A percentile compares a stretch with the other conserved stretches of the same genome.
These are phyloP conservation scores for Idris sp. DNA, from an alignment of 1,140 invertebrate genomes.

Conservation along the genomic window DNA sequence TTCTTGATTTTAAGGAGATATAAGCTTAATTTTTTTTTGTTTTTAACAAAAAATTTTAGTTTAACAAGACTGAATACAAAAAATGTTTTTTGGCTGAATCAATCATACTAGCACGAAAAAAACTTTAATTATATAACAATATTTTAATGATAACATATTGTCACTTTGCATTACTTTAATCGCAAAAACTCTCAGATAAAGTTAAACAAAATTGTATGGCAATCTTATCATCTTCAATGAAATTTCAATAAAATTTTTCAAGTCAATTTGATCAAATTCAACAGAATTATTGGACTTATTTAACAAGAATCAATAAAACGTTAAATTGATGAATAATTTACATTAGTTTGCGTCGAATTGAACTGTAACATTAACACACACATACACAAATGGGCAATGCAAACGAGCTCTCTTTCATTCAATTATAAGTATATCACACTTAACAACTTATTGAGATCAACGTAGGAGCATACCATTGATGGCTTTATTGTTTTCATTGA, in stretches of 20 bases:
- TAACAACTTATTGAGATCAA: not conserved
- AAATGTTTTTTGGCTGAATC: no score
- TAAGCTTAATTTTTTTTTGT: no score
- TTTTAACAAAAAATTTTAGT: no score
- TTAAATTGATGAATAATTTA: slow-evolving; percentile 2
- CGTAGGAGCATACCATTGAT: not conserved
- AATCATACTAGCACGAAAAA: no score
- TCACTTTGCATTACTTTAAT: no score
- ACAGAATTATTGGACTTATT: slow-evolving; percentile 3
- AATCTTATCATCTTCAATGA: not conserved
- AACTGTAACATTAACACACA: slow-evolving; percentile 4
- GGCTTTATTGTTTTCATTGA: no score
- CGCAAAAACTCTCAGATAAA: not conserved
- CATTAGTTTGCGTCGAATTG: slow-evolving; percentile 3
- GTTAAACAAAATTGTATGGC: not conserved
- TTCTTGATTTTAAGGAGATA: no score
- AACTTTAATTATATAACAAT: no score
- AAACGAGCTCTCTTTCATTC: slow-evolving; percentile 4
- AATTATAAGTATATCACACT: slow-evolving; percentile 10
- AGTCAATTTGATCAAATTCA: not conserved
- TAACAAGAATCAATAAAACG: not conserved
- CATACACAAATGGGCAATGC: no score
- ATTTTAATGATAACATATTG: no score
- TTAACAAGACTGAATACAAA: no score
- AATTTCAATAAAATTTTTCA: not conserved